Conservation (phyloP, 2,797 vertebrate species). For the Sebastes wilsoni region DNA sequence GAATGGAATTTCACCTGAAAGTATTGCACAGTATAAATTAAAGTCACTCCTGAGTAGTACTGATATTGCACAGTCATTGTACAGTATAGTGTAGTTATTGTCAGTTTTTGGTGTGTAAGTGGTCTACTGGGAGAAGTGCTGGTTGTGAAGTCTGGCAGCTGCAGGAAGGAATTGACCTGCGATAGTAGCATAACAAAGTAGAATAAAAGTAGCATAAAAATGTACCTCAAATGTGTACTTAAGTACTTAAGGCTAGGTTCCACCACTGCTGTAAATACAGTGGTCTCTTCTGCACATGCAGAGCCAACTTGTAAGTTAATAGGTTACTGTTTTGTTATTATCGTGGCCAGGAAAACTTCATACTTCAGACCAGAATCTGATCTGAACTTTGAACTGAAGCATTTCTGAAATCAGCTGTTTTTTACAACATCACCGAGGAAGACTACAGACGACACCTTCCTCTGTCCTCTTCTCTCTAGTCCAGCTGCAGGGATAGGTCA, state of each 20-base stretch:
- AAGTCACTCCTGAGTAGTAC: too few species aligned
- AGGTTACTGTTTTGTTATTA: conserved; percentile 6
- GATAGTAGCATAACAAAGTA: too few species aligned
- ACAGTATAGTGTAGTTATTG: too few species aligned
- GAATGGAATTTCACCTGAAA: too few species aligned
- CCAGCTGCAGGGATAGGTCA: too few species aligned
- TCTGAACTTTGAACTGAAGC: conserved; percentile 58
- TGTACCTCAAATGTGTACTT: background rate
- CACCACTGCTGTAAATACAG: background rate
- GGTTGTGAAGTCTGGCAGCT: too few species aligned
- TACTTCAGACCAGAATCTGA: background rate
- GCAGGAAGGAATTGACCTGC: too few species aligned
- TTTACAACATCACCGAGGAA: background rate
- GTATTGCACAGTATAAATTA: too few species aligned
- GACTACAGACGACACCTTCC: background rate
- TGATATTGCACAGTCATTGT: too few species aligned
- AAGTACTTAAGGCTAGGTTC: background rate
- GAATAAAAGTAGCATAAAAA: background rate
- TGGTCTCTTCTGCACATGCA: background rate
- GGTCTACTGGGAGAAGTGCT: too few species aligned
- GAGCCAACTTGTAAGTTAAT: conserved; percentile 15
- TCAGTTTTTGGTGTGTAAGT: too few species aligned
- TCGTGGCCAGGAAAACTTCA: background rate
- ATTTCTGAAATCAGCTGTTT: background rate
- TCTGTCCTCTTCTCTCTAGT: background rate